phyloP scores from a whole-genome alignment of 2,888 invertebrate genomes.

The Synanthedon andrenaeformis region DNA sequence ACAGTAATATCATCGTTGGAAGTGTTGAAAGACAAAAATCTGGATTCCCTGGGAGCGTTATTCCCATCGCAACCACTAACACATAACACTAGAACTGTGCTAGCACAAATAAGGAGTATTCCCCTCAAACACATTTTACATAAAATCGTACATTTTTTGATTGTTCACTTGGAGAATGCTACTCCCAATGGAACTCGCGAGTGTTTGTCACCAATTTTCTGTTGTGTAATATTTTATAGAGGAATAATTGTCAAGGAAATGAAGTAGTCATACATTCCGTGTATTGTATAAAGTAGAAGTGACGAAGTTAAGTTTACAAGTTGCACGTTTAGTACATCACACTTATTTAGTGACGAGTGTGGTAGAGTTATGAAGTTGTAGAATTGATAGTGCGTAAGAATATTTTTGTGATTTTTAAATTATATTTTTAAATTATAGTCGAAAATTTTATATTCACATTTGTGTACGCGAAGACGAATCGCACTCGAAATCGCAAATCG shows the following conservation, averaged over 20 bases:
- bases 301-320: conserved; percentile 13
- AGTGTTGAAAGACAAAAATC: conserved; percentile 70
- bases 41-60: conserved; percentile 26
- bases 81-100: conserved; percentile 18
- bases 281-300: conserved; percentile 27
- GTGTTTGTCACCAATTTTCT: conserved; percentile 34
- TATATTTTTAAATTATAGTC: no score
- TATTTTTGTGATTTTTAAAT: no score
- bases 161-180: conserved; percentile 9
- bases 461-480: no score
- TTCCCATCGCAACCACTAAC: conserved; percentile 12
- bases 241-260: conserved; percentile 28
- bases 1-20: conserved; percentile 66
- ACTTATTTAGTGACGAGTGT: no score
- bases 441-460: no score
- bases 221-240: conserved; percentile 24
- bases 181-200: conserved; percentile 22
- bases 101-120: conserved; percentile 16
- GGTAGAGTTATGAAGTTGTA: no score
- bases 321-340: no score
- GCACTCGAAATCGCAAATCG: no score
- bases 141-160: not conserved
- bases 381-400: no score
- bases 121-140: conserved; percentile 13
- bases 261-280: conserved; percentile 39